phyloP scores from a whole-genome alignment of 2,113 vertebrate genomes.

The Rana temporaria region DNA sequence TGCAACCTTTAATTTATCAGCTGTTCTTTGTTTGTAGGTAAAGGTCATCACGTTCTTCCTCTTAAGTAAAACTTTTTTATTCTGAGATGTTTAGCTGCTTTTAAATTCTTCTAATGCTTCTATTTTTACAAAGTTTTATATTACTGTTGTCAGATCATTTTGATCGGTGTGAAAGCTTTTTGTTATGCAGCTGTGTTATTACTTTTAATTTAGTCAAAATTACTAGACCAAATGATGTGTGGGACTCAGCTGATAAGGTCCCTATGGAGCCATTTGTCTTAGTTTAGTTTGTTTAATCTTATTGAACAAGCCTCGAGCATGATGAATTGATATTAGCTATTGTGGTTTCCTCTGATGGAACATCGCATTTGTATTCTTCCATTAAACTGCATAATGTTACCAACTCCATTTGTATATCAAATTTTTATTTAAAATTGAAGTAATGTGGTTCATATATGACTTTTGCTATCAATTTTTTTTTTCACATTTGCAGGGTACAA shows the following conservation, averaged over 20 bases:
- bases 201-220: slow-evolving; percentile 67
- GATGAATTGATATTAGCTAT: slow-evolving; percentile 76
- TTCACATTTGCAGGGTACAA: background rate
- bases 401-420: slow-evolving; percentile 73
- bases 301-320: slow-evolving; percentile 67
- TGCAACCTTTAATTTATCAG: background rate
- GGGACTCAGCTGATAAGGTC: slow-evolving; percentile 62
- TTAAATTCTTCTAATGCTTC: background rate
- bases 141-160: slow-evolving; percentile 57
- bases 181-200: slow-evolving; percentile 63
- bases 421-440: slow-evolving; percentile 28
- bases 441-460: slow-evolving; percentile 7
- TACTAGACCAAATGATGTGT: slow-evolving; percentile 63
- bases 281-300: slow-evolving; percentile 80
- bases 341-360: slow-evolving; percentile 77
- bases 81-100: background rate
- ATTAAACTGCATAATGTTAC: slow-evolving; percentile 73
- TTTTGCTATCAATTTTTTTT: slow-evolving; percentile 2
- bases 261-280: slow-evolving; percentile 72
- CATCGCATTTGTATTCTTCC: slow-evolving; percentile 77
- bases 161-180: slow-evolving; percentile 60
- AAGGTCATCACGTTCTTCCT: background rate
- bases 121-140: slow-evolving; percentile 26
- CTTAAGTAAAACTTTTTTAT: background rate
- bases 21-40: background rate